Conservation (phyloP, 2,888 invertebrate species). For the Drosophila nr. perissopoda region DNA sequence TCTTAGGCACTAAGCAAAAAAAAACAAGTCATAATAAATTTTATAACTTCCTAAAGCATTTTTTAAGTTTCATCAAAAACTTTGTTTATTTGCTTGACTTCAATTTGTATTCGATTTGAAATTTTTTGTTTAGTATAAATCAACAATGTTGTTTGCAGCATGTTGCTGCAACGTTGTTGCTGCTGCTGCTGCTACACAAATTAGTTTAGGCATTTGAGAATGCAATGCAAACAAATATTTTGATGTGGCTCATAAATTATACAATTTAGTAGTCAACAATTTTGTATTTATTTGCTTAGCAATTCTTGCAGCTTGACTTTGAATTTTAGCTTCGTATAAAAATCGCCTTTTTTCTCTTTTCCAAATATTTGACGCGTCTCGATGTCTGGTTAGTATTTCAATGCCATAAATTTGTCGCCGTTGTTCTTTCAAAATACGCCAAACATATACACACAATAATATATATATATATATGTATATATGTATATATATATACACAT, state of each 20-base stretch:
- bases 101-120: not conserved
- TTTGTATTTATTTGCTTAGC: constrained; percentile 58
- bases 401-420: constrained; percentile 77
- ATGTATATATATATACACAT: not conserved
- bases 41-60: not conserved
- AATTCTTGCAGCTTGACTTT: constrained; percentile 54
- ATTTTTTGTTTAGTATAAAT: not conserved
- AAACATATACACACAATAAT: constrained; percentile 14
- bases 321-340: constrained; percentile 10
- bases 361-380: constrained; percentile 68
- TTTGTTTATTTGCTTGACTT: constrained; percentile 12
- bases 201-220: constrained; percentile 47
- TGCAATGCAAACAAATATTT: constrained; percentile 47
- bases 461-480: not conserved
- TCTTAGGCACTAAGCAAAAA: not conserved
- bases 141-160: constrained; percentile 25
- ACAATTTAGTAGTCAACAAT: constrained; percentile 52
- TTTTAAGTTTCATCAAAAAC: not conserved
- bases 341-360: too few relatives aligned
- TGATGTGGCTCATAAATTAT: constrained; percentile 52
- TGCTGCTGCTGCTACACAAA: constrained; percentile 9
- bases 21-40: not conserved
- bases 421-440: constrained; percentile 52
- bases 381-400: constrained; percentile 76
- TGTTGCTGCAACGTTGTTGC: constrained; percentile 44